Conservation (phyloP, 2,888 invertebrate species). For the Caenorhabditis sp. region DNA sequence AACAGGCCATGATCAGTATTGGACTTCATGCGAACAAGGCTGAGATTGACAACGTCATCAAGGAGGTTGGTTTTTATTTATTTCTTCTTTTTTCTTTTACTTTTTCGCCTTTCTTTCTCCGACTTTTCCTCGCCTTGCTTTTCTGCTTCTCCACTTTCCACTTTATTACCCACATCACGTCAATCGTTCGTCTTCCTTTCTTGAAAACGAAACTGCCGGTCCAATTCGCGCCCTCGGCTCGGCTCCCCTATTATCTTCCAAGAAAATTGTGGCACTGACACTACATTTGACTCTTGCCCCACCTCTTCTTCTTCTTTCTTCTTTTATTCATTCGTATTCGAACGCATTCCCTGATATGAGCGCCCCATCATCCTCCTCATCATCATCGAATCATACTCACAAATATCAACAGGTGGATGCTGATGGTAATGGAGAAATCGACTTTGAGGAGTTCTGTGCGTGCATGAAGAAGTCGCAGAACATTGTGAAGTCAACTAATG, state of each 20-base stretch:
- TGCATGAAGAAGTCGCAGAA: conserved; percentile 83
- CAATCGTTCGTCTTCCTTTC: not conserved
- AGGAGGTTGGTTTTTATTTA: conserved; percentile 73
- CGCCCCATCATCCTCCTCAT: not conserved
- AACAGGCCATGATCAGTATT: conserved; percentile 82
- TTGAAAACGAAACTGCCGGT: not conserved
- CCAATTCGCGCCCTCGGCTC: too few relatives aligned
- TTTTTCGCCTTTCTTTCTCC: not conserved
- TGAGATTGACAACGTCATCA: conserved; percentile 82
- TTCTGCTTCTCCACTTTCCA: conserved; percentile 6
- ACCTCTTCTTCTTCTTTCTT: not conserved
- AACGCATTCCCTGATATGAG: not conserved
- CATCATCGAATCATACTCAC: conserved; percentile 1
- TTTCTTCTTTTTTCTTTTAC: conserved; percentile 4
- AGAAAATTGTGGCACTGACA: not conserved
- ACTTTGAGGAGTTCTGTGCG: conserved; percentile 83
- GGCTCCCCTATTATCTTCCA: not conserved
- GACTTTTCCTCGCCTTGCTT: not conserved
- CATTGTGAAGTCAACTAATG: conserved; percentile 79
- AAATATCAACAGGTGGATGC: conserved; percentile 78
- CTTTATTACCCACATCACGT: conserved; percentile 6
- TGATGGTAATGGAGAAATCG: conserved; percentile 83
- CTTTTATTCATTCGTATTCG: conserved; percentile 2
- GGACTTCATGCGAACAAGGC: conserved; percentile 79
- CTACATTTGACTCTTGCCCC: conserved; percentile 4